Base-by-base conservation (phyloP, 1,140 invertebrate genomes). In the Cryptotermes secundus region DNA sequence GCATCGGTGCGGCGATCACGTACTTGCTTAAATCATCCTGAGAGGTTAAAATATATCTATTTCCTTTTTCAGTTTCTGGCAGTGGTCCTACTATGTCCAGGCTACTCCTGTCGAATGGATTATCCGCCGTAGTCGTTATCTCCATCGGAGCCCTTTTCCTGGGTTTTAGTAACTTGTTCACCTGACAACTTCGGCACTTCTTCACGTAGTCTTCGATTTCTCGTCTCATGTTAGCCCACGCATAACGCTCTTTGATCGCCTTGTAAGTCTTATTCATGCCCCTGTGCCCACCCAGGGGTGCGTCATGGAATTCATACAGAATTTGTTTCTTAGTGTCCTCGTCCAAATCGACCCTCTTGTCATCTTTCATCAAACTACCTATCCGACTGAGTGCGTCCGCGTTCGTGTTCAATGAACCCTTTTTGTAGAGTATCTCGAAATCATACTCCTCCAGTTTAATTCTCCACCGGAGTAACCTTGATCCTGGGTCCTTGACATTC, bases 371-470 rank as follows among this genome's bases (percentile, higher is more conserved):
- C 31, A n/a, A 9, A 34, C 26, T 83, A 22, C 45, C 31, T 36
- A 82, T 82, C 26, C 84, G 19, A 36, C 72, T 85, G 16, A 84
- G 53, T 19, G 83, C 10, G 16, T 85, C 84, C 1, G 81, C 84
- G 53, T 82, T 49, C n/a, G 79, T 22, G 35, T 85, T 84, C 26
- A 14, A 3, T 59, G 19, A 79, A 6, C 85, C 84, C n/a, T 42
- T 34, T 84, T 87, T 85, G 84, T 90, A 87, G 22, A 83, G 79
- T 31, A 90, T 86, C 45, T 87, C 72, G 83, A 87, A 87, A 79
- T 87, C 82, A 85, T 88, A 89, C 16, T 87, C 86, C 85, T 89
- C 87, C 26, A 90, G 79, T 49, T 86, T 42, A n/a, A 89, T 34
- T 31, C n/a, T n/a, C n/a, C n/a, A n/a, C n/a, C n/a, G n/a, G n/a